phyloP scores from a whole-genome alignment of 1,140 invertebrate species.

The Cryptotermes secundus region DNA sequence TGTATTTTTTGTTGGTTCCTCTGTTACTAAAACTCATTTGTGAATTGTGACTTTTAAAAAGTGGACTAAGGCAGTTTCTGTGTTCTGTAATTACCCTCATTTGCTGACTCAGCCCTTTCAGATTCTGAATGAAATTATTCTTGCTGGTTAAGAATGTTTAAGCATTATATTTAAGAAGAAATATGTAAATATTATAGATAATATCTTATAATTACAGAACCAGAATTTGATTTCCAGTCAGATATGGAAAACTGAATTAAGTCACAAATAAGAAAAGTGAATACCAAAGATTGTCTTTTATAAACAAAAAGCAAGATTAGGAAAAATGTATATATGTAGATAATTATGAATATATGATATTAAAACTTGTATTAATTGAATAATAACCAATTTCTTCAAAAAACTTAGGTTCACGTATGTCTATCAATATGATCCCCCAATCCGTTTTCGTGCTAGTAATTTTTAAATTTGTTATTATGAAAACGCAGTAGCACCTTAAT shows the following conservation, averaged over 20 bases:
- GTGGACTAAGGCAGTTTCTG: not conserved
- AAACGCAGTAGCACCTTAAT: too few species aligned
- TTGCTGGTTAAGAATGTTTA: not conserved
- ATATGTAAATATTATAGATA: not conserved
- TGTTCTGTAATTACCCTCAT: not conserved
- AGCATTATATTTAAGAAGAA: not conserved
- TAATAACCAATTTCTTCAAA: too few species aligned
- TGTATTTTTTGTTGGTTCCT: too few species aligned
- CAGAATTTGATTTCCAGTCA: not conserved
- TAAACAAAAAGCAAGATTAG: not conserved
- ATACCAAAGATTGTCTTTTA: constrained; percentile 16
- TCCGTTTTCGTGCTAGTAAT: too few species aligned
- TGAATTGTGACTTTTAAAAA: not conserved
- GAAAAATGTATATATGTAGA: not conserved
- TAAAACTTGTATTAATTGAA: constrained; percentile 8
- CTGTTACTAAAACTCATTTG: not conserved
- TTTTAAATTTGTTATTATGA: too few species aligned
- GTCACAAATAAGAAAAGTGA: not conserved
- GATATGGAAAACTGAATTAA: not conserved
- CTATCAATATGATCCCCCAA: too few species aligned
- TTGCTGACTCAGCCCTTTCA: not conserved
- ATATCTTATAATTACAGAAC: not conserved
- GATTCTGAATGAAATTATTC: not conserved
- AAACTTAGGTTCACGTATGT: too few species aligned
- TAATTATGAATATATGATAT: not conserved